Percentiles rank a stretch among this genome's conserved stretches.
These are phyloP conservation scores for Morpho helenor DNA, from an alignment of 2,888 invertebrate genomes.

Conservation along the genomic window DNA sequence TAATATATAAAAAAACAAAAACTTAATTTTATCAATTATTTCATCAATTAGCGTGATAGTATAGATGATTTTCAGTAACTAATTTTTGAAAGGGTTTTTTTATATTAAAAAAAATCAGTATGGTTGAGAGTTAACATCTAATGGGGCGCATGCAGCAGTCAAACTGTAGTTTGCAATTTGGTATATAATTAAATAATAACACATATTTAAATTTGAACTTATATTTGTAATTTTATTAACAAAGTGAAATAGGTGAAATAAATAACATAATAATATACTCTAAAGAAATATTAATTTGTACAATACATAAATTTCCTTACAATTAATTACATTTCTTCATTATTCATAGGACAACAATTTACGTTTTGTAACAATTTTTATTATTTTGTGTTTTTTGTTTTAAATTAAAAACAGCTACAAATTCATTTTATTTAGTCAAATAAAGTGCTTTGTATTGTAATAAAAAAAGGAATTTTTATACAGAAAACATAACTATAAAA, in stretches of 20 bases:
- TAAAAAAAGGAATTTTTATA: constrained; percentile 20
- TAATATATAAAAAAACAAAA: too few relatives aligned
- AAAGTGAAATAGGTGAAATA: constrained; percentile 65
- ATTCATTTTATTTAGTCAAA: constrained; percentile 16
- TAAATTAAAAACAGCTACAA: constrained; percentile 22
- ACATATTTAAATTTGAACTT: constrained; percentile 44
- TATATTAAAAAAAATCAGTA: too few relatives aligned
- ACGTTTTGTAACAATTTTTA: constrained; percentile 30
- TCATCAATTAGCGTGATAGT: too few relatives aligned
- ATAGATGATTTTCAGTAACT: too few relatives aligned
- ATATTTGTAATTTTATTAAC: constrained; percentile 68
- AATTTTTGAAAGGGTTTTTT: too few relatives aligned
- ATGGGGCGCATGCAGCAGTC: too few relatives aligned
- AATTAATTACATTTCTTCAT: constrained; percentile 55
- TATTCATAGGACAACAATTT: constrained; percentile 61
- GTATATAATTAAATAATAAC: too few relatives aligned
- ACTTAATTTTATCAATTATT: too few relatives aligned
- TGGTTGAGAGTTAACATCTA: too few relatives aligned
- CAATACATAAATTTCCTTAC: constrained; percentile 63
- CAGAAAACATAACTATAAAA: constrained; percentile 30
- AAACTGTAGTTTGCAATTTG: too few relatives aligned
- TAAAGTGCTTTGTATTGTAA: constrained; percentile 19
- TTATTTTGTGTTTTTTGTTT: constrained; percentile 35
- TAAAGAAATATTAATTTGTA: constrained; percentile 75
- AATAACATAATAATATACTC: constrained; percentile 73